Evolutionary conservation across 1,140 invertebrate genomes (phyloP), one percentile per base, ranked within the genome.

Genomic region (Tetramorium parvispinum): DNA sequence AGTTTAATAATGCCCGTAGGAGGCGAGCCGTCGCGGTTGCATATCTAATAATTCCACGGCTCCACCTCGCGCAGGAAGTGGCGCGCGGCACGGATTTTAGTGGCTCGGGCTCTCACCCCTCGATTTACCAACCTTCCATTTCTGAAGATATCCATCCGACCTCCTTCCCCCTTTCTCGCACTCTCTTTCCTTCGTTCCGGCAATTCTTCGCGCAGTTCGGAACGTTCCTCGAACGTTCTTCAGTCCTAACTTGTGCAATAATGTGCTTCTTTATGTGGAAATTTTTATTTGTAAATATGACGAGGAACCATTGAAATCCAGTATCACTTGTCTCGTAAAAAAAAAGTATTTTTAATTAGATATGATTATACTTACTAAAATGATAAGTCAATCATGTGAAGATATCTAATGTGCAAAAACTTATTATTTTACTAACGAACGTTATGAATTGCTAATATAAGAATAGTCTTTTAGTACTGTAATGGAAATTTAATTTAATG

Each of bases 1-100:
- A 94, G 94, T 95, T 94, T 95, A 94, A 94, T 94, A 94, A 94
- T 93, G 91, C 91, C 87, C 88, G 92, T 91, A 91, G 93, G 92
- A 92, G 90, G 89, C 87, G 82, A 91, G 88, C 87, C 89, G 92
- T 90, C 92, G 91, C 81, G 91, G 93, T 94, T 94, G 93, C 93
- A 93, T 92, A 93, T 94, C 93, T 94, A 94, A 94, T 94, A 94
- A 94, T 94, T 94, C 92, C 91, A 88, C 76, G 91, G 79, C 57
- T 87, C 85, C 86, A 89, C 87, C 89, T 89, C 90, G 81, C 82
- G 83, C 91, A 89, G 90, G 88, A 91, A 91, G 91, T 91, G 88
- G 86, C 90, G 87, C 88, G 91, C 85, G 77, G 77, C 85, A 85
- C 81, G 89, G 73, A 91, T 91, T 91, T 91, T 91, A 91, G 90